Evolutionary conservation across 2,797 vertebrate genomes (phyloP).

Genomic region (Coendou prehensilis): DNA sequence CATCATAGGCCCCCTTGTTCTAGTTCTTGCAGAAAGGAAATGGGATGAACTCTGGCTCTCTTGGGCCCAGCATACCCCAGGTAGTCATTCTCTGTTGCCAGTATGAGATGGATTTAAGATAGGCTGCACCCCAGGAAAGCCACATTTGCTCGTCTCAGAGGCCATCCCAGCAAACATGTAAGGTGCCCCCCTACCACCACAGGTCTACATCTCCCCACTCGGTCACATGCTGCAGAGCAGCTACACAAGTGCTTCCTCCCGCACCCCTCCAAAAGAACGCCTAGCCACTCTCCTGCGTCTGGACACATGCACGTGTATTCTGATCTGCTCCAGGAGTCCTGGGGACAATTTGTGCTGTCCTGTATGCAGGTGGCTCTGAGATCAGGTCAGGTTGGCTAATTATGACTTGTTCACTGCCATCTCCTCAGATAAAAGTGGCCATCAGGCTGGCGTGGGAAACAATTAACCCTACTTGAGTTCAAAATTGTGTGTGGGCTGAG

Average conservation of each 20-base stretch:
- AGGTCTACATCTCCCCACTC: not conserved
- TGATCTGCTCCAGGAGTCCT: not conserved
- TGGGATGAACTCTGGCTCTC: not conserved
- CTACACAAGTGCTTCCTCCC: not conserved
- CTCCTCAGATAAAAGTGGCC: not conserved
- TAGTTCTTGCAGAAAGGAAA: not conserved
- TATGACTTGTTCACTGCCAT: not conserved
- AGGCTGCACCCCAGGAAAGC: not conserved
- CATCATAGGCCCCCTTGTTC: not conserved
- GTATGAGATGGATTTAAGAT: not conserved
- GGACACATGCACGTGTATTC: no score
- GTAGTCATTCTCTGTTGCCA: not conserved
- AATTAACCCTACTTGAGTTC: slow-evolving; percentile 66
- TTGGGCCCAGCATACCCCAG: fast-evolving
- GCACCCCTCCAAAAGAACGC: not conserved
- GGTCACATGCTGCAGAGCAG: not conserved
- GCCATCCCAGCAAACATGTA: not conserved
- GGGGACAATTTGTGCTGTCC: not conserved
- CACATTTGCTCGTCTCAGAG: not conserved
- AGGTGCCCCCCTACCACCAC: not conserved
- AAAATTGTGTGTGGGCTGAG: slow-evolving; percentile 28
- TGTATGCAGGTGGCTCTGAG: not conserved
- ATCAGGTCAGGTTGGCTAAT: slow-evolving; percentile 57
- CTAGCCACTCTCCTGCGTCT: not conserved
- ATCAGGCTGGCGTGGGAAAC: slow-evolving; percentile 29